Evolutionary conservation across 1,140 invertebrate genomes (phyloP).

Genomic region (Vollenhovia emeryi): DNA sequence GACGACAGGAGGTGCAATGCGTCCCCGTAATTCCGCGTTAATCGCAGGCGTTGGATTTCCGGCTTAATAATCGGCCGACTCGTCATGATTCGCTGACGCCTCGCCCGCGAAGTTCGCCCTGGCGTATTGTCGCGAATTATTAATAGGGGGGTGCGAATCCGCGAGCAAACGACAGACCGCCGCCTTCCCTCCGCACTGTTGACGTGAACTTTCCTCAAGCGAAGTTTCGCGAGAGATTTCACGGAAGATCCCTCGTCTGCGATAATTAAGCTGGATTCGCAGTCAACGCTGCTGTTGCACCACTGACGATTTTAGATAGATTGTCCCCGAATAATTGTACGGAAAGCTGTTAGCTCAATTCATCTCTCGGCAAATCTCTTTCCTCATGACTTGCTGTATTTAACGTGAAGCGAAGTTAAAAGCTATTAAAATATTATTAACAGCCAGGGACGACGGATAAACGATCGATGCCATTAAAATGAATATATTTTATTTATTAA

Average conservation of each 20-base stretch:
- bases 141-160: neutral
- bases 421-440: neutral
- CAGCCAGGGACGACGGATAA: neutral
- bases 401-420: neutral
- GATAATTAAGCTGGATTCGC: slow-evolving; percentile 25
- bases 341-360: neutral
- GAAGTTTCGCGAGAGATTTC: slow-evolving; percentile 24
- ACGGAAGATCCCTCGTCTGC: neutral
- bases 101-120: neutral
- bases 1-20: neutral
- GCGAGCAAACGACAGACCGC: slow-evolving; percentile 6
- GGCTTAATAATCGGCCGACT: slow-evolving; percentile 39
- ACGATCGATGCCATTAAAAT: neutral
- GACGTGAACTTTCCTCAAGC: slow-evolving; percentile 20
- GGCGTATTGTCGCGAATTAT: neutral
- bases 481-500: neutral
- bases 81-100: slow-evolving; percentile 6
- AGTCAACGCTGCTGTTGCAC: neutral
- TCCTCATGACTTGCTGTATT: neutral
- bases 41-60: slow-evolving; percentile 31
- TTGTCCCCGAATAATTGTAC: neutral
- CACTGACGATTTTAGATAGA: neutral
- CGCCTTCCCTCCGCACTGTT: neutral
- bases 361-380: neutral
- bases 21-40: slow-evolving; percentile 29